Evolutionary conservation across 2,888 invertebrate species (phyloP), one percentile per base, ranked within the genome.

Genomic region (Apomyelois bistriatella): DNA sequence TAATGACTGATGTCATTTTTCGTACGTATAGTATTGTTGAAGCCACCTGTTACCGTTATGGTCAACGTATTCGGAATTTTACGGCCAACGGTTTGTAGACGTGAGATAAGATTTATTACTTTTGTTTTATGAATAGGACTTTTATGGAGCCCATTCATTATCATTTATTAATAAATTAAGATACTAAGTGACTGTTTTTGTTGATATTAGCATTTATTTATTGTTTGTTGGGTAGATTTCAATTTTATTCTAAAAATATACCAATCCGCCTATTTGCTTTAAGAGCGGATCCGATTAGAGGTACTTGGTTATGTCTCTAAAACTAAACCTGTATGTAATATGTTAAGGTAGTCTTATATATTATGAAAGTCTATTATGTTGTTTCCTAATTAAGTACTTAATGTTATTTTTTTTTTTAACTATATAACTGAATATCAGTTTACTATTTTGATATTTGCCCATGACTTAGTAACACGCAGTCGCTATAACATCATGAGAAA

Each of bases 91-190:
- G 6, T 30, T 32, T 16, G 46, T 46, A 16, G 46, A 46, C 12
- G 4, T 17, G 15, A 46, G 46, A 46, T 46, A 32, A 46, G 30
- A 46, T 46, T 32, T 46, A 46, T 46, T 15, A 32, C 30, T 10
- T 46, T 32, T 46, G 46, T 46, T 16, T 46, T 46, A 32, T 43
- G 30, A 46, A 46, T 32, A 46, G 8, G 32, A 46, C 46, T 46
- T 46, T 32, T 35, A 46, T 10, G 32, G 43, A 12, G 12, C 1
- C 9, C 10, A 32, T 32, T 46, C 10, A 46, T 43, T 43, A 43
- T 43, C 12, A 30, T 43, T 43, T 13, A 30, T 32, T 46, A 35
- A 46, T 32, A 46, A 46, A 46, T 46, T 35, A 32, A 15, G 1
- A 30, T 28, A 32, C 32, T 32, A 46, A 30, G 46, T 32, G 3